Evolutionary conservation across 2,888 invertebrate species (phyloP), one percentile per base, ranked within the genome.

Genomic region (Polyploca ridens): DNA sequence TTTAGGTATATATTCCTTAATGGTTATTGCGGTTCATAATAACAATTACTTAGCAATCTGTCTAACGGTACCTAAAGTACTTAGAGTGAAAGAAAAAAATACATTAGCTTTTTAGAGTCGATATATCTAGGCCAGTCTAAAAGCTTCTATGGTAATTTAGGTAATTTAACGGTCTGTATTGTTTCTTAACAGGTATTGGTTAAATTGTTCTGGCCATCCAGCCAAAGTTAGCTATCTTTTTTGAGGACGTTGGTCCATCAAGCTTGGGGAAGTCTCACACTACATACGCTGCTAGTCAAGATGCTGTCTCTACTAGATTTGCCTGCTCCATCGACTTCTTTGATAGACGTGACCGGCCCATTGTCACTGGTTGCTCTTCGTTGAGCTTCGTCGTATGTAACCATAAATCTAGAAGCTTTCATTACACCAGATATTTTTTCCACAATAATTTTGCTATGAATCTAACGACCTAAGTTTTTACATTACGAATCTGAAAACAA

Each of bases 381-480:
- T 8, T 38, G 11, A 10, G 11, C 11, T 38, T 3, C 3, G 6
- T 11, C 6, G 7, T 8, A 13, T 4, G 41, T 44, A n/a, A 6
- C 46, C 46, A 7, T 5, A n/a, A 46, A 5, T 46, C n/a, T 33
- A 59, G 33, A 4, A 33, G 13, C 35, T 16, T 8, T 60, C 2
- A n/a, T 38, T 60, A 38, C 8, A 13, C 16, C 33, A 38, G 33
- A 5, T 16, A 16, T 35, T 46, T 44, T 46, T n/a, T 46, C n/a
- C 46, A 46, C 38, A 38, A 60, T 16, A 60, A 60, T 16, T 13
- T 14, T 3, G 59, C 38, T 60, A 46, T 64, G 38, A 64, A 27
- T 58, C 64, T 41, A 64, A 76, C 68, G 76, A 59, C 57, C 62
- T 27, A 81, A 80, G 69, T 80, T 81, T 70, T 49, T 64, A 65